Base-by-base conservation (phyloP, 1,140 invertebrate genomes). In the Notospermus geniculatus region DNA sequence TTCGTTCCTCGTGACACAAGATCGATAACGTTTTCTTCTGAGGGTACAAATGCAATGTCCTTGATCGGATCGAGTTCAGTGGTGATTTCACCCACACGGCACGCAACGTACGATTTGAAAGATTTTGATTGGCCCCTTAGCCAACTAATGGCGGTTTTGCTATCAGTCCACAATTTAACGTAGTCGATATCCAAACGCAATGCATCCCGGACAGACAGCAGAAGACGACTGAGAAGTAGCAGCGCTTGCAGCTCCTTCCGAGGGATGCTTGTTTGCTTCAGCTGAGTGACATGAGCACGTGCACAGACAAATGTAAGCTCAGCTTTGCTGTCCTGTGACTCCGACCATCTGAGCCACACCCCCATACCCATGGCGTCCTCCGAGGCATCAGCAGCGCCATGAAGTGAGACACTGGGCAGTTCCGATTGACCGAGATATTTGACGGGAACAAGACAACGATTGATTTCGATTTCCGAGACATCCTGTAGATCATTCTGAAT, bases 271-370 rank as follows among this genome's bases (percentile, higher is more conserved):
- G 5, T 7, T 27, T 50, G 46, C n/a, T 50, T 50, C n/a, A 50
- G 25, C n/a, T 5, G 46, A 4, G 46, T 50, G 9, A 50, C 5
- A 9, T n/a, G n/a, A 23, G 5, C 46, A 9, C 46, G n/a, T 27
- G 46, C 46, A n/a, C 46, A 50, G 4, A 50, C 46, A 50, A 50
- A 50, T n/a, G 46, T 7, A n/a, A 50, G 46, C n/a, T 50, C 46
- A 23, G 25, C 46, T 5, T 27, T 23, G n/a, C 4, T 5, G 5
- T 50, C 4, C n/a, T 23, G 5, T 7, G 19, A 23, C 9, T 50
- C 46, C 19, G 5, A 5, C 46, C 46, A 50, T 50, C 46, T 50
- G 5, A 50, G n/a, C 46, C 46, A 50, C 4, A 50, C 25, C 4
- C 46, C 46, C 4, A 50, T 50, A 5, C 46, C 46, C 46, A 50